Evolutionary conservation across 1,140 invertebrate species (phyloP).

Genomic region (Magallana ariakensis): DNA sequence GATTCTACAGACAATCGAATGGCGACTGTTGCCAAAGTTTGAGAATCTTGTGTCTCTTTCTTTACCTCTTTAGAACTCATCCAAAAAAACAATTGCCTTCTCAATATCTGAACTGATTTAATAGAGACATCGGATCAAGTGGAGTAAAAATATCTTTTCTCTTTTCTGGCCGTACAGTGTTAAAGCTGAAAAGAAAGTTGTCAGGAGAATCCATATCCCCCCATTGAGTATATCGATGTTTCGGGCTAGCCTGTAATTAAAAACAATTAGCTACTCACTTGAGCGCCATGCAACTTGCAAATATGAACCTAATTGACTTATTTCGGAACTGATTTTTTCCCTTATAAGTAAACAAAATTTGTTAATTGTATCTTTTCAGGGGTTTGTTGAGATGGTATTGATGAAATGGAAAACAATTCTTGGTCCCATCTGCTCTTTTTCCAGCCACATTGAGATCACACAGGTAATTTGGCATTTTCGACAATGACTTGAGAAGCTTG

Average conservation of each 20-base stretch:
- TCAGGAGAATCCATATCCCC: neutral
- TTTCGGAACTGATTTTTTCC: neutral
- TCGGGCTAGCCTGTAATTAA: slow-evolving; percentile 8
- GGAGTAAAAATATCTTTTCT: neutral
- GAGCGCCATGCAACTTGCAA: neutral
- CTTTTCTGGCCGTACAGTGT: neutral
- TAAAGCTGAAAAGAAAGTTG: slow-evolving; percentile 32
- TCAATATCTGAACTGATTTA: slow-evolving; percentile 15
- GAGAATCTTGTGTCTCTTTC: slow-evolving; percentile 1
- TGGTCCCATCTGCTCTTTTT: slow-evolving; percentile 11
- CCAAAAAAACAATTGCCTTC: slow-evolving; percentile 3
- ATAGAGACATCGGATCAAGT: neutral
- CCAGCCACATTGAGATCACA: neutral
- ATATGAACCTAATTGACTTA: slow-evolving; percentile 35
- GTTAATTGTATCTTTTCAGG: slow-evolving; percentile 29
- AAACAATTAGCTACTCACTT: slow-evolving; percentile 29
- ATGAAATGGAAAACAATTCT: slow-evolving; percentile 27
- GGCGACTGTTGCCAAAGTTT: neutral
- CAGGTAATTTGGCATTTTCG: neutral
- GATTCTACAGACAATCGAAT: neutral
- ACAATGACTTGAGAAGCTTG: neutral
- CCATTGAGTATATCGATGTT: slow-evolving; percentile 23
- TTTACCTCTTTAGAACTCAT: neutral
- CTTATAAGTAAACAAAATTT: slow-evolving; percentile 22
- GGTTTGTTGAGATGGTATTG: slow-evolving; percentile 21